A percentile compares a stretch with the other conserved stretches of the same genome.
These are phyloP conservation scores for Zaprionus obscuricornis DNA, from an alignment of 2,888 invertebrate species.

Conservation along the genomic window DNA sequence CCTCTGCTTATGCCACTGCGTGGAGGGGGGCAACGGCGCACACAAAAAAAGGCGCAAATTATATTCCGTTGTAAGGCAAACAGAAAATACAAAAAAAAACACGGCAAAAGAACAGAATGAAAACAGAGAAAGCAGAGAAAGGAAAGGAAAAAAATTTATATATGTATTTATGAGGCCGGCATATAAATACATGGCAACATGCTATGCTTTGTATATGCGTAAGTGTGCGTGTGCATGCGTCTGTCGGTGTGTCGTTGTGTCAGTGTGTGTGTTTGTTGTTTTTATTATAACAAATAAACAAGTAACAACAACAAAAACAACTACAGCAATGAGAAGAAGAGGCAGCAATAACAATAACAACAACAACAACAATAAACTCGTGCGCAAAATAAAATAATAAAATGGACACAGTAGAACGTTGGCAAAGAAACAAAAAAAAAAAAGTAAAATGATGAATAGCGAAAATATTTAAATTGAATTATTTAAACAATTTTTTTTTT, in stretches of 20 bases:
- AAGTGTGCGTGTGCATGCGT: constrained; percentile 20
- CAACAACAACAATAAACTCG: constrained; percentile 11
- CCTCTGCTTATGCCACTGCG: not conserved
- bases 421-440: constrained; percentile 21
- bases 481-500: too few species aligned
- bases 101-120: not conserved
- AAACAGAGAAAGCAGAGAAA: too few species aligned
- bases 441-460: constrained; percentile 6
- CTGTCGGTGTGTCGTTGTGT: not conserved
- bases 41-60: constrained; percentile 66
- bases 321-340: too few species aligned
- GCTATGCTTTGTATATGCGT: not conserved
- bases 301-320: constrained; percentile 18
- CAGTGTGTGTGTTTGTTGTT: constrained; percentile 23
- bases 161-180: too few species aligned
- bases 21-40: constrained; percentile 35
- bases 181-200: constrained; percentile 42
- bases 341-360: not conserved
- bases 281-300: constrained; percentile 58
- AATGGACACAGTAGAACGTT: constrained; percentile 14
- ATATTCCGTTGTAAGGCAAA: constrained; percentile 69
- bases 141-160: too few species aligned
- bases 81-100: constrained; percentile 38
- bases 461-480: constrained; percentile 11
- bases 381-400: constrained; percentile 35